Evolutionary conservation across 2,113 vertebrate species (phyloP).

Genomic region (Myotis brandtii): DNA sequence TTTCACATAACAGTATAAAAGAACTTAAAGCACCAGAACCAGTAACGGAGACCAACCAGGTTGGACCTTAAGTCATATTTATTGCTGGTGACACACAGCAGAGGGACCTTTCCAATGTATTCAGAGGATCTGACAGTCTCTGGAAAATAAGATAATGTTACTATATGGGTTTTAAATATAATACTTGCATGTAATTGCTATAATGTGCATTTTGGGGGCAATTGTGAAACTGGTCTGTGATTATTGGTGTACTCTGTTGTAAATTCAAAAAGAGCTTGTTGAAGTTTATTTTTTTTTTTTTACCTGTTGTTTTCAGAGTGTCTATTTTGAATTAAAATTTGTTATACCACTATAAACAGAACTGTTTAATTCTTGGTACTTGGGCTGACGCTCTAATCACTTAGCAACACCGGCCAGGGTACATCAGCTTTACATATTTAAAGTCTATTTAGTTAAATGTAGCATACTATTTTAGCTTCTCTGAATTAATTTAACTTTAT

Average conservation of each 20-base stretch:
- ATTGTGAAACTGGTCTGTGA: constrained; percentile 64
- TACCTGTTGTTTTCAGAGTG: constrained; percentile 77
- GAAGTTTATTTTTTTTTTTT: constrained; percentile 67
- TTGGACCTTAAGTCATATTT: background rate
- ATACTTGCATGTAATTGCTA: constrained; percentile 52
- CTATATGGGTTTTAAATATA: background rate
- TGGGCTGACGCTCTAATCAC: background rate
- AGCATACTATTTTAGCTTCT: background rate
- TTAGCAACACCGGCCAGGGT: background rate
- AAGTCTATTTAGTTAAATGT: background rate
- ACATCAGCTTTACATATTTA: background rate
- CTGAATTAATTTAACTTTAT: background rate
- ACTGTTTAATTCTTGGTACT: constrained; percentile 54
- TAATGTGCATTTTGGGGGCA: constrained; percentile 56
- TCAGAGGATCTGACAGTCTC: background rate
- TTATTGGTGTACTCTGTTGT: constrained; percentile 59
- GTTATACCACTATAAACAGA: constrained; percentile 75
- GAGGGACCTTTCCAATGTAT: background rate
- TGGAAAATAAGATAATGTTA: background rate
- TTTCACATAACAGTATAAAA: background rate
- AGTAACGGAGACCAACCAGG: background rate
- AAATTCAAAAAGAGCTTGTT: constrained; percentile 68
- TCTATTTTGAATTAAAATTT: constrained; percentile 85
- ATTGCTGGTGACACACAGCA: background rate
- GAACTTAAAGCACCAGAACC: background rate